Conservation (phyloP, 2,113 vertebrate genomes). For the Camelus bactrianus region DNA sequence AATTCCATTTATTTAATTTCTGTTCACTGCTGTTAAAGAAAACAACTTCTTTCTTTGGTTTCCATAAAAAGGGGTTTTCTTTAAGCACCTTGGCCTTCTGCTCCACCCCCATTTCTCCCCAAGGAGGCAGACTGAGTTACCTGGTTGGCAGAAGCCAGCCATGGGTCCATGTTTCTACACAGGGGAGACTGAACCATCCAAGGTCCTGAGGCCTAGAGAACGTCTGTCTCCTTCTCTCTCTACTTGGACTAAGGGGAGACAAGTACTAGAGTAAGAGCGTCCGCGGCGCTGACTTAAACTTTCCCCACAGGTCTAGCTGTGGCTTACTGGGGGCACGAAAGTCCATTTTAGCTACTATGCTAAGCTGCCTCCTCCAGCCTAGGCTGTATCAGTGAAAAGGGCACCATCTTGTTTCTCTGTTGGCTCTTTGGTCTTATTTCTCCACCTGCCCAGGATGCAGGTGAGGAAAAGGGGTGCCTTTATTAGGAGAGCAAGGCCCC, state of each 20-base stretch:
- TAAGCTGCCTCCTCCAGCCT: neutral
- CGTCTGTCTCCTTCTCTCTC: neutral
- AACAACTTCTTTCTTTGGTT: neutral
- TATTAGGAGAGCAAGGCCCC: neutral
- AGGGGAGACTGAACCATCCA: neutral
- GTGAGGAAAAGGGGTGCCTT: neutral
- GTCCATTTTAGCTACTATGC: neutral
- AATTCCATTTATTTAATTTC: neutral
- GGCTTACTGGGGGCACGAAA: fast-evolving
- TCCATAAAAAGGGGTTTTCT: neutral
- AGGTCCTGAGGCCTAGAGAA: neutral
- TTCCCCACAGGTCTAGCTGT: neutral
- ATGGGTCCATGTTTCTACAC: neutral
- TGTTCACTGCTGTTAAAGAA: neutral
- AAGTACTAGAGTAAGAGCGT: neutral
- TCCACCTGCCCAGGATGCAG: neutral
- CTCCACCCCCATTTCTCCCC: neutral
- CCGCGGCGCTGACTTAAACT: neutral
- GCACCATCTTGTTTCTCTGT: neutral
- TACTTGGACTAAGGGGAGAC: neutral
- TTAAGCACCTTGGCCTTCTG: neutral
- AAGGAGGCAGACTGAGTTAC: neutral
- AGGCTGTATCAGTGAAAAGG: neutral
- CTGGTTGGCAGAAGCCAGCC: neutral
- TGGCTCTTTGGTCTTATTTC: neutral